Evolutionary conservation across 2,888 invertebrate species (phyloP), one percentile per base, ranked within the genome.

Genomic region (Luperina nickerlii): DNA sequence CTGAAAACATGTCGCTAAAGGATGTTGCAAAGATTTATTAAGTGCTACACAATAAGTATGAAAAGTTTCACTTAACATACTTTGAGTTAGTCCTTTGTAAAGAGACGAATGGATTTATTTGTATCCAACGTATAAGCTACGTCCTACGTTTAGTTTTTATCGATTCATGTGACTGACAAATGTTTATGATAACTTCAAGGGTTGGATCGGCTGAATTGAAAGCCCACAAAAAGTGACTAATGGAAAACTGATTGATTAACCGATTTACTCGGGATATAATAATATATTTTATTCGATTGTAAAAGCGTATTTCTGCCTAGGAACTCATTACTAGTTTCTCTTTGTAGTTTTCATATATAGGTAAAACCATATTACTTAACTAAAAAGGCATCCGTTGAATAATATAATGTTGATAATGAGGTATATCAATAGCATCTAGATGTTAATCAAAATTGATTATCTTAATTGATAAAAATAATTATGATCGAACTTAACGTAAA

Each of bases 11-110:
- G 32, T 32, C 48, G 15, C 42, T 32, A 32, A 62, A 81, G 42
- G 66, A 60, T 76, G 27, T 57, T 63, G 57, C 11, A 8, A 74
- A 60, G n/a, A 83, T 76, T 76, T 76, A 81, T 69, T 38, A 76
- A 48, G 63, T 69, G 38, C 74, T 42, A 38, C 54, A 69, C 38
- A 76, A 65, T 67, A 62, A 24, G 15, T 51, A 32, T n/a, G 42
- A n/a, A 51, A 57, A 76, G 62, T 65, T 83, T 65, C 68, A n/a
- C 9, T 11, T 15, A 63, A 38, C n/a, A 24, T 54, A 57, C 18
- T 75, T 18, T 27, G 74, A 74, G 63, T 81, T 54, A 54, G 20
- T 48, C 9, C 65, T 66, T 65, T 27, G 72, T 32, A 60, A 66
- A 81, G 27, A 51, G 27, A 73, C 11, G 48, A 48, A 68, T 69